Percentiles rank a stretch among this genome's conserved stretches.
These are phyloP conservation scores for Ophioninae sp. DNA, from an alignment of 2,888 invertebrate genomes.

Conservation along the genomic window DNA sequence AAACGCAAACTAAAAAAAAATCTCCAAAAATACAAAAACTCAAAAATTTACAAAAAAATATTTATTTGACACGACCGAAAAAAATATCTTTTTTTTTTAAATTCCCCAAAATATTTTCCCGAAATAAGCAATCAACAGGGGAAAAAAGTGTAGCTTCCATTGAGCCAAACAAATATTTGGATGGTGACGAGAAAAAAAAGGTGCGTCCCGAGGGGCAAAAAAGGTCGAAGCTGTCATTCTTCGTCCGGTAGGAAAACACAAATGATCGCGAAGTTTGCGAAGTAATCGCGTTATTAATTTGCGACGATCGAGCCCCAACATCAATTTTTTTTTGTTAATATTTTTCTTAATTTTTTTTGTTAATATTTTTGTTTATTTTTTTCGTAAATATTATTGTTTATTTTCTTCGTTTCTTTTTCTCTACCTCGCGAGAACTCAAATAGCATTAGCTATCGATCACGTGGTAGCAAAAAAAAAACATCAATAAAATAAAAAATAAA, in stretches of 20 bases:
- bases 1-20: background rate
- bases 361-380: background rate
- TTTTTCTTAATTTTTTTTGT: background rate
- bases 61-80: background rate
- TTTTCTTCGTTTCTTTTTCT: background rate
- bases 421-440: background rate
- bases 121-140: background rate
- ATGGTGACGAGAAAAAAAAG: background rate
- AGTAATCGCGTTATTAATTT: background rate
- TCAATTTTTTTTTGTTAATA: background rate
- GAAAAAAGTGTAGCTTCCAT: background rate
- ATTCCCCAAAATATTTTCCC: background rate
- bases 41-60: background rate
- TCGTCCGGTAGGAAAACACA: background rate
- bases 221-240: background rate
- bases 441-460: background rate
- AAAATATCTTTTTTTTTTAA: background rate
- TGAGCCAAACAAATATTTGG: background rate
- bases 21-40: background rate
- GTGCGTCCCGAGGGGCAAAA: background rate
- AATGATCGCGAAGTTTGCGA: background rate
- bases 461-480: background rate
- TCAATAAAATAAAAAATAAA: too few relatives aligned
- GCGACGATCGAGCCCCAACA: background rate
- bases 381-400: background rate